Evolutionary conservation across 2,797 vertebrate genomes (phyloP).

Genomic region (Tauraco hartlaubi): DNA sequence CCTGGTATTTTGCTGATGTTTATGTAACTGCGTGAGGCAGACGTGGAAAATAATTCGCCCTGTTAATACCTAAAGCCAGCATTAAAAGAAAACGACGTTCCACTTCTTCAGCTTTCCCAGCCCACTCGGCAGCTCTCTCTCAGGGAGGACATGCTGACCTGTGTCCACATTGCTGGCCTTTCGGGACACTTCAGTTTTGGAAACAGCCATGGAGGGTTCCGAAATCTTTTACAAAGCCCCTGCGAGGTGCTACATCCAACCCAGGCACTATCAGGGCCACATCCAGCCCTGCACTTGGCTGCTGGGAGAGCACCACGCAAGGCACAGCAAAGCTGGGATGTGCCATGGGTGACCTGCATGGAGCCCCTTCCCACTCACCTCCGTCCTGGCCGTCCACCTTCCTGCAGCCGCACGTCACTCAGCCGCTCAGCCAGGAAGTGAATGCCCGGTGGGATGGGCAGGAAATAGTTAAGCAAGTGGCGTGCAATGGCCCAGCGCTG

Average conservation of each 20-base stretch:
- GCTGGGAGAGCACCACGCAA: background rate
- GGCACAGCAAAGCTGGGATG: fast-evolving
- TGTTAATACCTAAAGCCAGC: background rate
- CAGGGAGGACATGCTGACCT: fast-evolving
- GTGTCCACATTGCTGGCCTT: background rate
- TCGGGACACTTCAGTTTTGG: background rate
- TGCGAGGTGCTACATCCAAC: background rate
- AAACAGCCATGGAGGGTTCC: background rate
- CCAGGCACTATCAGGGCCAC: fast-evolving
- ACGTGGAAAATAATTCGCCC: background rate
- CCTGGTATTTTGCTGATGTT: background rate
- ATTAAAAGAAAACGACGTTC: background rate
- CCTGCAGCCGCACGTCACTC: background rate
- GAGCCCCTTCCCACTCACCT: background rate
- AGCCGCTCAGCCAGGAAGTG: constrained; percentile 13
- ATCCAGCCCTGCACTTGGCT: background rate
- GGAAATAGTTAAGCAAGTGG: constrained; percentile 32
- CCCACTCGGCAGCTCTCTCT: background rate
- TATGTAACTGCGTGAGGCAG: background rate
- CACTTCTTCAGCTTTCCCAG: fast-evolving
- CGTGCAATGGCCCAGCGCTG: background rate
- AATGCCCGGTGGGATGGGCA: constrained; percentile 26
- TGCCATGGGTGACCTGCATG: fast-evolving
- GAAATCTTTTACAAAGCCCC: background rate
- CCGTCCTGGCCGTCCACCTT: fast-evolving